These are phyloP conservation scores for Conus ventricosus DNA, from an alignment of 1,140 invertebrate species.

Conservation along the genomic window DNA sequence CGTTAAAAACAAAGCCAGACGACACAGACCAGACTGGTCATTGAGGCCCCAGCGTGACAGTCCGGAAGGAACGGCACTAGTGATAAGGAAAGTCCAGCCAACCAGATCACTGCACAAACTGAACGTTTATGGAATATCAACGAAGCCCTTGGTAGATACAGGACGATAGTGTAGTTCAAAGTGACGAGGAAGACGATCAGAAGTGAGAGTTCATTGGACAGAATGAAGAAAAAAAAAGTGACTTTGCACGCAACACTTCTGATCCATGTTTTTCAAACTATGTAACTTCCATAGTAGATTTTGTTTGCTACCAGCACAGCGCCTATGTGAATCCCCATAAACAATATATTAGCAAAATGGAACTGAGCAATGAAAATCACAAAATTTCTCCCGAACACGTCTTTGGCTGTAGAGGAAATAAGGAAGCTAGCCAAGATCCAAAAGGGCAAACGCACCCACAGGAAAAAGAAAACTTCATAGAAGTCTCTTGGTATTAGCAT, in stretches of 20 bases:
- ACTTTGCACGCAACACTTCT: no score
- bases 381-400: no score
- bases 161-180: constrained; percentile 52
- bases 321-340: constrained; percentile 43
- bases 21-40: no score
- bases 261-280: no score
- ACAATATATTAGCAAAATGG: constrained; percentile 58
- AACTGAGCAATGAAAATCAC: constrained; percentile 58
- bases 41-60: constrained; percentile 25
- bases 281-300: constrained; percentile 32
- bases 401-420: background rate
- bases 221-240: no score
- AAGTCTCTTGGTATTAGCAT: constrained; percentile 40
- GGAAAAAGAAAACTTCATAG: constrained; percentile 41
- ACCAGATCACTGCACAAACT: background rate
- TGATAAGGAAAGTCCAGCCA: background rate
- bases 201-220: constrained; percentile 51
- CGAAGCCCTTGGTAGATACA: constrained; percentile 56
- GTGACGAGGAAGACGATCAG: constrained; percentile 50
- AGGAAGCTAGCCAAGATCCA: constrained; percentile 48
- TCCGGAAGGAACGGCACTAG: constrained; percentile 10
- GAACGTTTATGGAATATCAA: constrained; percentile 31
- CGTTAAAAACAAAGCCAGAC: no score
- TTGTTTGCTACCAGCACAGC: constrained; percentile 57
- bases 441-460: constrained; percentile 41